Base-by-base conservation (phyloP, 2,113 vertebrate species). In the Leucoraja erinaceus region DNA sequence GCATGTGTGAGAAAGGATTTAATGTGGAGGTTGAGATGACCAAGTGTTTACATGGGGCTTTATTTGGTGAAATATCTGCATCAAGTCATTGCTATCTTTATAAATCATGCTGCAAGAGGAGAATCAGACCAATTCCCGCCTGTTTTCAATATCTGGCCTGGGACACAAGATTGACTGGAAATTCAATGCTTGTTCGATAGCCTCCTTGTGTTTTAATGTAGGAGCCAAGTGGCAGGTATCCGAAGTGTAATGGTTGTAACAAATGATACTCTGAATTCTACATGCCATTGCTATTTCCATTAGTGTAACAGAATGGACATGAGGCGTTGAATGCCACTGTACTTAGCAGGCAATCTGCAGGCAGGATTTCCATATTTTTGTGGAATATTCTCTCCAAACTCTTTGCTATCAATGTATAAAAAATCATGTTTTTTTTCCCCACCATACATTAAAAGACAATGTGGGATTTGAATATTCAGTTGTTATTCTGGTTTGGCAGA, bases 21-120 rank as follows among this genome's bases (percentile, higher is more conserved):
- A 72, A 25, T 54, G 18, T 25, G 11, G 90, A 28, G 68, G 33
- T 20, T 72, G 31, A 28, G 33, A 70, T 91, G 90, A 91, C 90
- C 33, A 72, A 91, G 33, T 28, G 66, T 91, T 74, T 91, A 72
- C 90, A 54, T n/a, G 54, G 33, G 68, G 20, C 33, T 91, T 54
- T 91, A 28, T 74, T 66, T 91, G 90, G 33, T 72, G 90, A 91
- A 72, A 91, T 91, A 10, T 72, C 90, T 91, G 90, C 18, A 61
- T 68, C 8, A 20, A 91, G 38, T 33, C 47, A 14, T 63, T 88
- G 90, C 20, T 91, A 72, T 91, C 90, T 91, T 5, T 74, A 72
- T 28, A 91, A 47, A 72, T 31, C 38, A 54, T 91, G 16, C 68
- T 54, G 68, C 18, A 74, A 0, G 33, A 54, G 66, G 33, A 54